phyloP scores from a whole-genome alignment of 2,888 invertebrate genomes.

The Cistogaster globosa region DNA sequence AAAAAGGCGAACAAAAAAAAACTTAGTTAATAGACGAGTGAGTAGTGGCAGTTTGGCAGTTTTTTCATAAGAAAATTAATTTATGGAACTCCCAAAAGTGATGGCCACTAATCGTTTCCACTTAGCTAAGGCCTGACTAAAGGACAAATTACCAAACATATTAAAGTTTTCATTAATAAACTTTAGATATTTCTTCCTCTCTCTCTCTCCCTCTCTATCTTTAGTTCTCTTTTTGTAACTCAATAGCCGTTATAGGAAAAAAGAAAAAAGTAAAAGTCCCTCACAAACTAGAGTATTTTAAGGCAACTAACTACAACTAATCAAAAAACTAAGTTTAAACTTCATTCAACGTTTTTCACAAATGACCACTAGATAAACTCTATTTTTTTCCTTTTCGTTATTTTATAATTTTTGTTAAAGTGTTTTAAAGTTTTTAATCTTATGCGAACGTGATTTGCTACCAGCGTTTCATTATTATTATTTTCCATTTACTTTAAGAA shows the following conservation, averaged over 20 bases:
- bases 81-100: slow-evolving; percentile 67
- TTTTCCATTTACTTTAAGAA: slow-evolving; percentile 64
- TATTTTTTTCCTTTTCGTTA: slow-evolving; percentile 13
- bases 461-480: slow-evolving; percentile 67
- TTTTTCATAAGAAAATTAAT: slow-evolving; percentile 62
- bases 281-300: slow-evolving; percentile 28
- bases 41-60: slow-evolving; percentile 22
- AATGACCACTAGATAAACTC: slow-evolving; percentile 67
- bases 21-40: slow-evolving; percentile 9
- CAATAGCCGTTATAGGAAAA: slow-evolving; percentile 6
- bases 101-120: slow-evolving; percentile 33
- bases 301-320: not conserved
- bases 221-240: too few species aligned
- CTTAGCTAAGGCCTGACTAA: slow-evolving; percentile 37
- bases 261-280: slow-evolving; percentile 66
- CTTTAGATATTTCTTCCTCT: slow-evolving; percentile 17
- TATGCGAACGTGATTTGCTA: slow-evolving; percentile 71
- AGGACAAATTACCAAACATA: slow-evolving; percentile 52
- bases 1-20: not conserved
- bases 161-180: slow-evolving; percentile 48
- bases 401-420: slow-evolving; percentile 49
- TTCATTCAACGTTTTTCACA: slow-evolving; percentile 23
- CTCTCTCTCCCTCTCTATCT: not conserved
- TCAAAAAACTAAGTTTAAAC: slow-evolving; percentile 10
- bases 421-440: slow-evolving; percentile 44